Base-by-base conservation (phyloP, 92 coral and sea anemone species). In the Epizoanthus illoricatus region DNA sequence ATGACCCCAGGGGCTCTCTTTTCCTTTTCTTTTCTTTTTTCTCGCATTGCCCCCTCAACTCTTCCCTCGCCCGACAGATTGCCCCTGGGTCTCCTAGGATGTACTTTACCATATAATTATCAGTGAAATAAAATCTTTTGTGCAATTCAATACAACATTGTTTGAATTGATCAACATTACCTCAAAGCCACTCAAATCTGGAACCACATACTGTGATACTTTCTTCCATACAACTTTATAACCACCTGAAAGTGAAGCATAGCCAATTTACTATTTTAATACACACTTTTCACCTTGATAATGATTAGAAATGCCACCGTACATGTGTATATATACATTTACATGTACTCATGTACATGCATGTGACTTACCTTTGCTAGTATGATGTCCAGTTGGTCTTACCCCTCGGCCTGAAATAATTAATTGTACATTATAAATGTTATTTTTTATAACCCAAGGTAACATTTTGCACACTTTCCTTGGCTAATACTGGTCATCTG, bases 161-260 rank as follows among this genome's bases (percentile, higher is more conserved):
- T 9, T 68, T 39, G 47, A 39, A 39, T 7, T 4, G 36, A 28
- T 13, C 59, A 23, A 11, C 9, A 59, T 18, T 89, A 97, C 99
- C 93, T 97, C 98, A 90, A 88, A 97, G 69, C 87, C 99, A 21
- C 94, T 88, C 68, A 97, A 87, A 79, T 97, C 97, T 76, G 99
- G 99, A 73, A 97, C 94, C 49, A 93, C 62, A 65, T 93, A 93
- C 82, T 97, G 94, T 64, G 99, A 94, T 3, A 97, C 93, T 87
- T 97, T 97, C 81, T 83, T 97, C 86, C 86, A 90, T 8, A 93
- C 98, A 69, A 97, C 89, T 68, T 87, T 88, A 79, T 97, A 97
- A 24, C 95, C 93, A 86, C 98, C 99, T 97, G 45, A 28, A 75
- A 86, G 21, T 3, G 11, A 21, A 73, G 56, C 10, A 52, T 52